Evolutionary conservation across 2,888 invertebrate species (phyloP).

Genomic region (Coelinius sp.): DNA sequence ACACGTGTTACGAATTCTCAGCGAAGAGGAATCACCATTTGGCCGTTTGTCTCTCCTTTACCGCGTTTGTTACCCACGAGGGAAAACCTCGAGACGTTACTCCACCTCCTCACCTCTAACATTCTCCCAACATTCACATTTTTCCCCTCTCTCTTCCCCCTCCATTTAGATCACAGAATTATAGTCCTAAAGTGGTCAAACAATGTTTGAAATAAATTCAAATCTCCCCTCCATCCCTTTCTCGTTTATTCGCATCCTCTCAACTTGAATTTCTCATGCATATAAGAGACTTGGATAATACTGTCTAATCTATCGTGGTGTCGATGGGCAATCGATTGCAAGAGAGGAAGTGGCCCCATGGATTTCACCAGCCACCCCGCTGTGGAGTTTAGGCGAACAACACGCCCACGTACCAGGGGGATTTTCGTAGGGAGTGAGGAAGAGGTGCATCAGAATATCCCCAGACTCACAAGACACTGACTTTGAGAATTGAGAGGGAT

Average conservation of each 20-base stretch:
- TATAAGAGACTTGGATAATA: slow-evolving; percentile 54
- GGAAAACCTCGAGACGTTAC: slow-evolving; percentile 57
- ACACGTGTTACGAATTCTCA: slow-evolving; percentile 67
- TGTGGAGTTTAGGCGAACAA: slow-evolving; percentile 65
- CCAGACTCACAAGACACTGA: slow-evolving; percentile 54
- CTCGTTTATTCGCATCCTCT: background rate
- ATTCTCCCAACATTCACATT: slow-evolving; percentile 35
- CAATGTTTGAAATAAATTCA: slow-evolving; percentile 5
- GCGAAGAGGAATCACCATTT: slow-evolving; percentile 58
- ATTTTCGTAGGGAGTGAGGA: slow-evolving; percentile 30
- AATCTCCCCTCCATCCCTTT: background rate
- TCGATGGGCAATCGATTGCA: slow-evolving; percentile 62
- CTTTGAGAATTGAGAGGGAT: slow-evolving; percentile 52
- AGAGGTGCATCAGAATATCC: slow-evolving; percentile 44
- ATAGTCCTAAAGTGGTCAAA: slow-evolving; percentile 7
- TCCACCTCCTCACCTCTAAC: slow-evolving; percentile 29
- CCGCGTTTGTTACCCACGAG: slow-evolving; percentile 54
- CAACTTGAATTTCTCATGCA: background rate
- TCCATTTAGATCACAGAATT: slow-evolving; percentile 8
- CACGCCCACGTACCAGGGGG: slow-evolving; percentile 55
- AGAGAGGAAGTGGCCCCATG: slow-evolving; percentile 38
- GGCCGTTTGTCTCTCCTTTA: slow-evolving; percentile 48
- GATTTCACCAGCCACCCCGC: slow-evolving; percentile 58
- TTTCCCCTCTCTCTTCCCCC: slow-evolving; percentile 26
- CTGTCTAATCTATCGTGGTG: slow-evolving; percentile 61